phyloP scores from a whole-genome alignment of 2,888 invertebrate species.

The Oegoconia quadripuncta region DNA sequence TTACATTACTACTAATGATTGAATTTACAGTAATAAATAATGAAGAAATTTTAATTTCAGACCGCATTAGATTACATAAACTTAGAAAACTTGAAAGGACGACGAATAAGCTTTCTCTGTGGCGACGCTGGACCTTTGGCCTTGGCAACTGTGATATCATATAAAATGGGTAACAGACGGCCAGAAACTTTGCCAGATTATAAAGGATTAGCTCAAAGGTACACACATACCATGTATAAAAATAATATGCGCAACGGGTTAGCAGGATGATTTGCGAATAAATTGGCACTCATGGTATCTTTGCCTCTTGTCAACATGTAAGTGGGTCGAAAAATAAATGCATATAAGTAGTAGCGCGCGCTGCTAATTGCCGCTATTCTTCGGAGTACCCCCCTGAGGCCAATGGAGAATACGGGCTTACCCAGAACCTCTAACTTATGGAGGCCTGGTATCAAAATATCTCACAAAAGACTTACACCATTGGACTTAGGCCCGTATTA shows the following conservation, averaged over 20 bases:
- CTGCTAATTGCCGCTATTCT: too few species aligned
- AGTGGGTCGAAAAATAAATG: too few species aligned
- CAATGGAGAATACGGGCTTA: too few species aligned
- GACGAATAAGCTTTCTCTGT: conserved; percentile 83
- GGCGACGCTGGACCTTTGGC: conserved; percentile 90
- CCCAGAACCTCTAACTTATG: too few species aligned
- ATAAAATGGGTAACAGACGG: conserved; percentile 66
- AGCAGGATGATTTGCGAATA: not conserved
- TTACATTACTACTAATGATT: too few species aligned
- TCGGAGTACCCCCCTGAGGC: too few species aligned
- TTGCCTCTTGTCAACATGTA: not conserved
- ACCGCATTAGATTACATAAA: conserved; percentile 47
- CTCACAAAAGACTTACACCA: too few species aligned
- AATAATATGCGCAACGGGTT: not conserved
- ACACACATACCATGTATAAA: conserved; percentile 9
- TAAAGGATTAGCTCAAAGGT: conserved; percentile 73
- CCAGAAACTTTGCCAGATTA: conserved; percentile 66
- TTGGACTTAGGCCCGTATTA: too few species aligned
- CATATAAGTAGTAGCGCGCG: too few species aligned
- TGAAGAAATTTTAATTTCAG: conserved; percentile 40
- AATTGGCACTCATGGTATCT: too few species aligned
- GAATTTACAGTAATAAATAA: too few species aligned
- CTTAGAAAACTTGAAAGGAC: conserved; percentile 48
- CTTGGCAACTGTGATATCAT: conserved; percentile 83
- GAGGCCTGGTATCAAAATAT: too few species aligned